These are phyloP conservation scores for Lacanobia wlatinum DNA, from an alignment of 2,888 invertebrate species.

Conservation along the genomic window DNA sequence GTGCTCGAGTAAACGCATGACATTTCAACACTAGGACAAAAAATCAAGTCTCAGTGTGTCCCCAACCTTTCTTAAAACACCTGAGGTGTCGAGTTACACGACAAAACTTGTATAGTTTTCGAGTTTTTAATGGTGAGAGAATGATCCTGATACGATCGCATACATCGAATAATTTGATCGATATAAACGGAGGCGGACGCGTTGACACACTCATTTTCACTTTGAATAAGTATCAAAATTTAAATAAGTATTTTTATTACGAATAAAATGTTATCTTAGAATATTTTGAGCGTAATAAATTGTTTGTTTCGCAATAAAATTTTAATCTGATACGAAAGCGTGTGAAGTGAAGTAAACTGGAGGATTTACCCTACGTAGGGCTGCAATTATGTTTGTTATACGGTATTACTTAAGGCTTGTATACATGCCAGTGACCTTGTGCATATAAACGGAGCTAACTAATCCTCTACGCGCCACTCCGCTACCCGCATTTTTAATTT, in stretches of 20 bases:
- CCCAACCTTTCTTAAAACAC: conserved; percentile 60
- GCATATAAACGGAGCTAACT: too few species aligned
- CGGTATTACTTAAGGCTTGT: neutral
- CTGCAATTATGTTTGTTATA: neutral
- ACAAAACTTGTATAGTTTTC: conserved; percentile 82
- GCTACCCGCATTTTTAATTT: too few species aligned
- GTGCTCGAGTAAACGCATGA: too few species aligned
- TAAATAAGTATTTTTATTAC: conserved; percentile 65
- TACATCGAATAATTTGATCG: conserved; percentile 77
- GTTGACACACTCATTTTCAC: conserved; percentile 63
- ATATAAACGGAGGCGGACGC: conserved; percentile 70
- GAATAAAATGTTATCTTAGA: conserved; percentile 48
- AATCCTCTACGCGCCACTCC: too few species aligned
- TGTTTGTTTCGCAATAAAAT: conserved; percentile 49
- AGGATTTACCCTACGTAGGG: neutral
- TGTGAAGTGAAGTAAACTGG: conserved; percentile 46
- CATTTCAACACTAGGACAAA: too few species aligned
- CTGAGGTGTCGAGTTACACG: conserved; percentile 84
- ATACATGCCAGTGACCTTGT: too few species aligned
- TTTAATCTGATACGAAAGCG: conserved; percentile 53
- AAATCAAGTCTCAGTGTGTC: conserved; percentile 58
- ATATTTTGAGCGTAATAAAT: conserved; percentile 42
- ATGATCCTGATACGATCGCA: conserved; percentile 81
- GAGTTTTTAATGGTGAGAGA: conserved; percentile 82
- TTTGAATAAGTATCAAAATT: conserved; percentile 52